phyloP scores from a whole-genome alignment of 2,888 invertebrate genomes.

The Metopia argyrocephala region DNA sequence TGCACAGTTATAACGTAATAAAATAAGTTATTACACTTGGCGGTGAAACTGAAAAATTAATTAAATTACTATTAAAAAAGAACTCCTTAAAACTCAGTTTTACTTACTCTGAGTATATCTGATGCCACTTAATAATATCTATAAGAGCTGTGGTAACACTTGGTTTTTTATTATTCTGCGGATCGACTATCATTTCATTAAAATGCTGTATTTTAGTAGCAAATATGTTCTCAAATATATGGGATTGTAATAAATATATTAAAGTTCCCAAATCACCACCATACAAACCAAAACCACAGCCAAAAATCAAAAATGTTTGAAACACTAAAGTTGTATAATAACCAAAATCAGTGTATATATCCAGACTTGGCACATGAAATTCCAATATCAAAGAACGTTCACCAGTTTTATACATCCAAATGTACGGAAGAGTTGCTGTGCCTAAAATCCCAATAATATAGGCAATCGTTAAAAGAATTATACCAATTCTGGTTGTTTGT shows the following conservation, averaged over 20 bases:
- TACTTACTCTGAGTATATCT: constrained; percentile 62
- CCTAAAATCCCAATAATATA: neutral
- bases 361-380: constrained; percentile 67
- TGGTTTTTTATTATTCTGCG: neutral
- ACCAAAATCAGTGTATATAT: constrained; percentile 63
- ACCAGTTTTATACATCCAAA: constrained; percentile 34
- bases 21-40: constrained; percentile 64
- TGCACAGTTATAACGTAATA: constrained; percentile 55
- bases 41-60: constrained; percentile 59
- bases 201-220: constrained; percentile 64
- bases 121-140: constrained; percentile 67
- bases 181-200: constrained; percentile 52
- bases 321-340: constrained; percentile 57
- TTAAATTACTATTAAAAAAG: neutral
- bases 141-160: constrained; percentile 24
- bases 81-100: constrained; percentile 13
- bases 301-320: constrained; percentile 58
- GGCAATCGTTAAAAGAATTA: neutral
- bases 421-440: constrained; percentile 39
- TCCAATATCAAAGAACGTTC: constrained; percentile 64
- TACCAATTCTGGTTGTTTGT: constrained; percentile 25
- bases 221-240: constrained; percentile 66
- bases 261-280: constrained; percentile 67
- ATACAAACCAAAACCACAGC: constrained; percentile 66
- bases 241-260: constrained; percentile 62